phyloP scores from a whole-genome alignment of 2,113 vertebrate genomes.

The Sinocyclocheilus maitianheensis region DNA sequence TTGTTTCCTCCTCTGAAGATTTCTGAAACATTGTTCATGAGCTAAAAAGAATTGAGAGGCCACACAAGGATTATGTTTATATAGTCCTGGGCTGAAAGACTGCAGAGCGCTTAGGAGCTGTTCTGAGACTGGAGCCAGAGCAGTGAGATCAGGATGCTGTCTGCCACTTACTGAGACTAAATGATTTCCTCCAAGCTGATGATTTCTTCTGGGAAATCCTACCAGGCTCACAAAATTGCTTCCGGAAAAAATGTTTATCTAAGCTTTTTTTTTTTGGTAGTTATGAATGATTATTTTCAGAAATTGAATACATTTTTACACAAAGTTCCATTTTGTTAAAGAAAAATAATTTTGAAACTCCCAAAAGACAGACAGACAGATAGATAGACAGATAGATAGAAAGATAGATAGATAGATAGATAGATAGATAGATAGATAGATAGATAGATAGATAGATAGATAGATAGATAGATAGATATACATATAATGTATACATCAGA shows the following conservation, averaged over 20 bases:
- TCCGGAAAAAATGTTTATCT: constrained; percentile 82
- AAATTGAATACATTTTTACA: constrained; percentile 74
- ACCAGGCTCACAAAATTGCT: constrained; percentile 89
- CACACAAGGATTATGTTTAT: constrained; percentile 91
- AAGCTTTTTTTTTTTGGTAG: neutral
- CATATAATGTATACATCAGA: no score
- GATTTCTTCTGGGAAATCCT: constrained; percentile 96
- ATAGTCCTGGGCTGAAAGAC: constrained; percentile 87
- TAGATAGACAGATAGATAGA: no score
- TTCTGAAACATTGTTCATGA: constrained; percentile 84
- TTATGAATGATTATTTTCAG: constrained; percentile 84
- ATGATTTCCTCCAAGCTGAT: constrained; percentile 93
- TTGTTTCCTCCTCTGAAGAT: constrained; percentile 18
- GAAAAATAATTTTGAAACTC: neutral
- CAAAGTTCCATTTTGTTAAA: neutral
- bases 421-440: no score
- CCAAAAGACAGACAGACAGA: neutral
- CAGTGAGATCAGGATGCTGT: constrained; percentile 92
- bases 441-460: no score
- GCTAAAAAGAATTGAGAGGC: constrained; percentile 77
- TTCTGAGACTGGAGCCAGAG: constrained; percentile 87
- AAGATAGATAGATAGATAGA: no score
- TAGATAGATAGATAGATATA: no score
- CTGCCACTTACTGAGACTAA: constrained; percentile 90
- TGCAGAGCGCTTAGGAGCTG: constrained; percentile 86